Evolutionary conservation across 2,113 vertebrate species (phyloP), one percentile per base, ranked within the genome.

Genomic region (Etheostoma spectabile): DNA sequence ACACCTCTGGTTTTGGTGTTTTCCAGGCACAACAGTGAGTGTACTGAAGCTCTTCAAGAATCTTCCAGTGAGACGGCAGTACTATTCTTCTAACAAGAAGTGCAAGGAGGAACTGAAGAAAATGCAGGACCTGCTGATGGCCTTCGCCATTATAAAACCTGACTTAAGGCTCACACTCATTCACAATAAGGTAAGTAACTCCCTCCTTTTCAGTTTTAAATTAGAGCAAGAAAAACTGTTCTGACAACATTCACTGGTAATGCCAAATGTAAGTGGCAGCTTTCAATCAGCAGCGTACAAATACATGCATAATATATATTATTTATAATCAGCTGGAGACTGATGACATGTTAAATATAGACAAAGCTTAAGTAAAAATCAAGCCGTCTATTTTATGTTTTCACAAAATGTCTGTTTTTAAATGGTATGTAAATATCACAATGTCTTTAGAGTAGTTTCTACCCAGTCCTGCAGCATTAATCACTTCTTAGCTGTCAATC

Each of bases 21-120:
- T 82, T 64, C 1, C 84, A 99, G 98, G 98, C 67, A 99, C 98
- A 52, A 98, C 97, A 6, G 97, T 99, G 75, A 96, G 95, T n/a
- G 97, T 90, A 11, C 85, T 96, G 59, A 97, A 93, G 88, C 92
- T 99, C 66, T 99, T 99, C 88, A 98, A 96, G 94, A 99, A 97
- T 87, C 95, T 99, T 30, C 98, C 98, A 13, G 98, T 99, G 84
- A 96, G 98, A 88, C 96, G 98, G 19, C 98, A 99, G 65, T 97
- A 96, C 94, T 99, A 97, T 53, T 97, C 97, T 60, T 96, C 95
- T 38, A 90, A 78, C 53, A 99, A 95, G 93, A 99, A 97, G 93
- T 97, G 98, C 93, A 99, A 98, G 86, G 98, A 99, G 62, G 97
- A 99, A 55, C 88, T 99, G 64, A 99, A 96, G 94, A 99, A 96